phyloP scores from a whole-genome alignment of 2,888 invertebrate genomes.

The Thelaira solivaga region DNA sequence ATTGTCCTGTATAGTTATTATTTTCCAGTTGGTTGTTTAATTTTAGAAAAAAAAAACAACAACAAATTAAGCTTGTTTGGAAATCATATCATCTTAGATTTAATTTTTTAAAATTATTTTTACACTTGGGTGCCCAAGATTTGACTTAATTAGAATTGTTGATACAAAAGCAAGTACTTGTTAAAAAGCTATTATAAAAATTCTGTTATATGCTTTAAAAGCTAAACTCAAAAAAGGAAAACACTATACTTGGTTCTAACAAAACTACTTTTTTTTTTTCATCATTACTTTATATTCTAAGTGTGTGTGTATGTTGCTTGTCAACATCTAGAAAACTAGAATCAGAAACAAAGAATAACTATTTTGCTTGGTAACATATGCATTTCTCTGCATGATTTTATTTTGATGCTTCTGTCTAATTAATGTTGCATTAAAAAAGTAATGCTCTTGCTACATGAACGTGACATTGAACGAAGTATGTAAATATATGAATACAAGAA shows the following conservation, averaged over 20 bases:
- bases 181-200: slow-evolving; percentile 18
- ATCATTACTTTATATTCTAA: slow-evolving; percentile 2
- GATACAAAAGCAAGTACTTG: background rate
- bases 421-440: background rate
- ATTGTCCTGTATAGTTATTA: no score
- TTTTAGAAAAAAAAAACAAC: no score
- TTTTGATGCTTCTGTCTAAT: no score
- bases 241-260: background rate
- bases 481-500: background rate
- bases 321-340: background rate
- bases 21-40: no score
- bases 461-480: slow-evolving; percentile 26
- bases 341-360: background rate
- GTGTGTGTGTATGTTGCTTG: slow-evolving; percentile 7
- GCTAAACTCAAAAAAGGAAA: background rate
- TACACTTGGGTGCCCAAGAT: no score
- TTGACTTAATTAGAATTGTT: no score
- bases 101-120: no score
- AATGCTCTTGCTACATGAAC: slow-evolving; percentile 10
- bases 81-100: no score
- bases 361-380: background rate
- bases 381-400: background rate
- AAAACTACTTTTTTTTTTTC: background rate
- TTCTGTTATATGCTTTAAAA: background rate
- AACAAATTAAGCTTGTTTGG: no score